Conservation (phyloP, 2,797 vertebrate species). For the Capromys pilorides region DNA sequence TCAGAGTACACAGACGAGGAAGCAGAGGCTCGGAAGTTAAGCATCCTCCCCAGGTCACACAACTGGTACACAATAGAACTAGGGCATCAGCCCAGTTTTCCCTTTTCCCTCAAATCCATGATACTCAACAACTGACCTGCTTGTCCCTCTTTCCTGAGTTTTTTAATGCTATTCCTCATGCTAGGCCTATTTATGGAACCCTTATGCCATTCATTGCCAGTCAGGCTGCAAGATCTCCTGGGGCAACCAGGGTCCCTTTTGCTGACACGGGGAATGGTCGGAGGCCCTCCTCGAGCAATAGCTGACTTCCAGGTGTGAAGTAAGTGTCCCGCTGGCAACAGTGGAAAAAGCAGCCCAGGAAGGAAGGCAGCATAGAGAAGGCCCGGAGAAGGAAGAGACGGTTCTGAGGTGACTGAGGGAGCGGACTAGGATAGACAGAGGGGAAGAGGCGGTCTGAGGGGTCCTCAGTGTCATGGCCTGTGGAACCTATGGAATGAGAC, state of each 20-base stretch:
- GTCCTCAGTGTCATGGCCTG: neutral
- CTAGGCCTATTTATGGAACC: neutral
- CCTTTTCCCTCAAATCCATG: neutral
- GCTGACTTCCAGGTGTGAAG: neutral
- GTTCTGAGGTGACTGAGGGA: neutral
- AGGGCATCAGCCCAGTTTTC: neutral
- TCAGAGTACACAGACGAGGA: constrained; percentile 2
- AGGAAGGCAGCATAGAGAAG: neutral
- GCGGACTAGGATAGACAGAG: neutral
- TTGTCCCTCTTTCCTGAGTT: neutral
- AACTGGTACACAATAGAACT: neutral
- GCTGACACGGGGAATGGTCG: neutral
- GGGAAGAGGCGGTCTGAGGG: neutral
- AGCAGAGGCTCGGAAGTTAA: constrained; percentile 6
- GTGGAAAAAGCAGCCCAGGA: neutral
- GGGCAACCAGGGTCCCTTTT: neutral
- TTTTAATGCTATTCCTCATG: neutral
- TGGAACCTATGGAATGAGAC: neutral
- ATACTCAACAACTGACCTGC: neutral
- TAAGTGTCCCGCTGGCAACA: neutral
- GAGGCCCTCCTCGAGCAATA: neutral
- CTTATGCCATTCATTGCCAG: neutral
- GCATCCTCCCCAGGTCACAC: neutral
- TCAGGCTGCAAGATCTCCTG: neutral
- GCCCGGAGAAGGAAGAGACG: neutral